Evolutionary conservation across 2,888 invertebrate species (phyloP), one percentile per base, ranked within the genome.

Genomic region (Tenthredo livida): DNA sequence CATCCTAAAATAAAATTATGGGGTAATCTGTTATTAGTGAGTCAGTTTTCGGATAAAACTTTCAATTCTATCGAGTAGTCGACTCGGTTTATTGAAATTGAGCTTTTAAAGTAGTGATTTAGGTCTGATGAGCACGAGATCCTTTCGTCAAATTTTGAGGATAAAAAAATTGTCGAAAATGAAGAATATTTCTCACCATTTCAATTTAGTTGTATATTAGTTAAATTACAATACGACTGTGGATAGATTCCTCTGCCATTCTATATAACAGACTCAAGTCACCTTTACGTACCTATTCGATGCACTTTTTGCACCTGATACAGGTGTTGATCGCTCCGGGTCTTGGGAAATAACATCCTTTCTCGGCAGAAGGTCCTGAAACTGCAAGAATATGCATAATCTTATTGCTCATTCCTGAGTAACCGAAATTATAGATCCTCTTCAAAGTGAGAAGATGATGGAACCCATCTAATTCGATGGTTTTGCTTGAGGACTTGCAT

Each of bases 1-100:
- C 37, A 73, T 43, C 21, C 21, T 40, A 10, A 21, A 73, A 73
- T 43, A 21, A 73, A 73, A 73, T 73, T 73, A 43, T 73, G 25
- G 12, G 40, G 43, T 43, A n/a, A 43, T 12, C 2, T 2, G 4
- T 12, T 67, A 67, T 25, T 17, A 67, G 10, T 33, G 33, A 67
- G 33, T 25, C 5, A 3, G 25, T 5, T 67, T 29, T 15, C 33
- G n/a, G 6, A 54, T 17, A 6, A n/a, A 54, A n/a, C n/a, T 7
- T 54, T n/a, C 54, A n/a, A n/a, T n/a, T 54, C 54, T 54, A 54
- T 54, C 54, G n/a, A n/a, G 1, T n/a, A 54, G n/a, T 54, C 17
- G 50, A 50, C 50, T 50, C 40, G 40, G 15, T 50, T 2, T 5
- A 17, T 50, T 50, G 15, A 15, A 17, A 17, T 50, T 17, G 17